These are phyloP conservation scores for Dipodomys merriami DNA, from an alignment of 2,113 vertebrate genomes.

Conservation along the genomic window DNA sequence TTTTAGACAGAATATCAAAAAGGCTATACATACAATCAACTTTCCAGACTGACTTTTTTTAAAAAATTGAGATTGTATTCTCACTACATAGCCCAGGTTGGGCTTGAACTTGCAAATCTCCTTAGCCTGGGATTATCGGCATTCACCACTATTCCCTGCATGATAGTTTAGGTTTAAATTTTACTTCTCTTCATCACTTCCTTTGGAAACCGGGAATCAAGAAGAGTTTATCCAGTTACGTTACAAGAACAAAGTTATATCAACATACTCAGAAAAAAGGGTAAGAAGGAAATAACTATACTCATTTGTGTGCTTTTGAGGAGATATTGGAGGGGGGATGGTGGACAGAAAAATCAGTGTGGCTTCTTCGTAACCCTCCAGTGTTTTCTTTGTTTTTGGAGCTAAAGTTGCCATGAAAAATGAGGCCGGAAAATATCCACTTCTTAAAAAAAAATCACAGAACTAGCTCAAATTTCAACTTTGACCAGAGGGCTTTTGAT, in stretches of 20 bases:
- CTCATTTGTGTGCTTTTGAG: background rate
- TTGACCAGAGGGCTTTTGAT: slow-evolving; percentile 59
- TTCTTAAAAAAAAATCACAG: slow-evolving; percentile 43
- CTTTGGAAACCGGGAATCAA: background rate
- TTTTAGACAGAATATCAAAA: background rate
- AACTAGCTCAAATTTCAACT: slow-evolving; percentile 38
- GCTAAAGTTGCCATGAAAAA: slow-evolving; percentile 14
- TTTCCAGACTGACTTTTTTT: background rate
- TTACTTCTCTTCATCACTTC: background rate
- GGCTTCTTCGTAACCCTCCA: background rate
- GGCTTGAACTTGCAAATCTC: too few relatives aligned
- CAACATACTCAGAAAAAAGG: background rate
- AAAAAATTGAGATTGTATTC: background rate
- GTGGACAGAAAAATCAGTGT: background rate
- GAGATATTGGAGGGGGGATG: fast-evolving
- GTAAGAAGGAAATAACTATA: background rate
- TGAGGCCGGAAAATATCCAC: slow-evolving; percentile 52
- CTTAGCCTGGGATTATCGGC: too few relatives aligned
- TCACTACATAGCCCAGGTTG: too few relatives aligned
- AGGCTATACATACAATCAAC: background rate
- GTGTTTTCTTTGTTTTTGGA: slow-evolving; percentile 25
- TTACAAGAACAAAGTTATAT: background rate
- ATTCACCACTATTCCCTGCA: too few relatives aligned
- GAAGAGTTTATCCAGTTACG: background rate
- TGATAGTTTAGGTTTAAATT: background rate